Base-by-base conservation (phyloP, 1,140 invertebrate genomes). In the Vanessa atalanta region DNA sequence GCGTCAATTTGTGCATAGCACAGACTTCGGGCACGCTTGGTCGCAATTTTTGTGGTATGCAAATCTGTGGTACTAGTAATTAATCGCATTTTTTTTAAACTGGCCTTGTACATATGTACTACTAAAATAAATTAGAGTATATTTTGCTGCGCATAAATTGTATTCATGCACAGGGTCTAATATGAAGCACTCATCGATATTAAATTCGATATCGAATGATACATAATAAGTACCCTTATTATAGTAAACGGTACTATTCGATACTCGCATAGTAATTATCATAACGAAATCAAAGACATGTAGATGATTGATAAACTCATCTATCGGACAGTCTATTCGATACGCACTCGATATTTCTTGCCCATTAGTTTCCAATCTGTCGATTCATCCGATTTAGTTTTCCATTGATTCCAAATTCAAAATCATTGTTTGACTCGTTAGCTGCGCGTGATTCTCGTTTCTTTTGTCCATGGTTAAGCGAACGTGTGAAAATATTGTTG, bases 321-420 rank as follows among this genome's bases (percentile, higher is more conserved):
- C 81, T 83, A 87, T 88, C 83, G 80, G 76, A 78, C 75, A 74
- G 72, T 78, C 76, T 74, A 70, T 73, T 75, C 37, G 37, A 43
- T 43, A 43, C 37, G 37, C 9, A 81, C 63, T 79, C 67, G 76
- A 81, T 81, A 79, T 79, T 74, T 68, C 78, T 77, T 78, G 78
- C 73, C 79, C 80, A 88, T 87, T 89, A 86, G 79, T 81, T 66
- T 79, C 73, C 79, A 82, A 89, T 84, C 68, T 88, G 85, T 83
- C 84, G 88, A 89, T 87, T 89, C 88, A 89, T 88, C 78, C 85
- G 86, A 87, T 88, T 88, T 89, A 88, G 86, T 89, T 89, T 88
- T 85, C 80, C 78, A 86, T 88, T 87, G 81, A 85, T 85, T 85
- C 79, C 78, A 83, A 84, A 89, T 88, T 85, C 78, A 78, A 82